These are phyloP conservation scores for Carapus acus DNA, from an alignment of 2,797 vertebrate species.

Conservation along the genomic window DNA sequence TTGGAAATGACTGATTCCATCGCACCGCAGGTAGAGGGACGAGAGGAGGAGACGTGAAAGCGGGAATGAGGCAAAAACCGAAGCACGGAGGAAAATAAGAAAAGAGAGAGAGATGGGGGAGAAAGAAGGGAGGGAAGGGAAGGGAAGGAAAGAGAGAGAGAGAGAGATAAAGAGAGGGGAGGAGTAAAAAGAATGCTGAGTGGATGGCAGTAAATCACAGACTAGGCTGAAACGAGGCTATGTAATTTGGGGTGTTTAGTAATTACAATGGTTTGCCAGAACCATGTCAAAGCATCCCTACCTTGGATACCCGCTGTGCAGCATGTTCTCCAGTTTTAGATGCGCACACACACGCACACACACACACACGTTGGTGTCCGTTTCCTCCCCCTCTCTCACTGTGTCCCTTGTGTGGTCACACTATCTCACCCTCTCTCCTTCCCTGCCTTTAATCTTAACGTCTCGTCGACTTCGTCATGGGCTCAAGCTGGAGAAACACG, in stretches of 20 bases:
- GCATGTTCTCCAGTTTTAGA: conserved; percentile 73
- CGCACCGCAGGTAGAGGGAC: conserved; percentile 37
- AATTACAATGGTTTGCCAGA: conserved; percentile 72
- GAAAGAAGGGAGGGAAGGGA: conserved; percentile 24
- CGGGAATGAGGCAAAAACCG: not conserved
- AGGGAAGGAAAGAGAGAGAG: conserved; percentile 4
- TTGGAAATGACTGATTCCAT: conserved; percentile 21
- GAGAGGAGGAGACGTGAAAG: too few relatives aligned
- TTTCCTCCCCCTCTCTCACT: conserved; percentile 44
- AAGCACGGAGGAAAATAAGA: not conserved
- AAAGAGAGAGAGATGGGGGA: conserved; percentile 19
- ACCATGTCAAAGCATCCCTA: conserved; percentile 65
- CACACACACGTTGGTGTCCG: too few relatives aligned
- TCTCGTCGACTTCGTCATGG: too few relatives aligned
- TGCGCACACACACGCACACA: too few relatives aligned
- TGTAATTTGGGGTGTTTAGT: conserved; percentile 76
- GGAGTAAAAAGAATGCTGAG: conserved; percentile 56
- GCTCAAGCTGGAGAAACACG: too few relatives aligned
- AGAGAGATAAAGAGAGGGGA: conserved; percentile 30
- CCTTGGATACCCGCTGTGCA: conserved; percentile 56
- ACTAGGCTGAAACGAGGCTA: conserved; percentile 71
- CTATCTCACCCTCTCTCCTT: conserved; percentile 43
- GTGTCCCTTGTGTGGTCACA: conserved; percentile 36
- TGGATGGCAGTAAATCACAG: conserved; percentile 71
- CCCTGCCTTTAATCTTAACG: conserved; percentile 37